Percentiles rank a stretch among this genome's conserved stretches.
phyloP scores from a whole-genome alignment of 1,140 invertebrate genomes.

The Trichogramma pretiosum region DNA sequence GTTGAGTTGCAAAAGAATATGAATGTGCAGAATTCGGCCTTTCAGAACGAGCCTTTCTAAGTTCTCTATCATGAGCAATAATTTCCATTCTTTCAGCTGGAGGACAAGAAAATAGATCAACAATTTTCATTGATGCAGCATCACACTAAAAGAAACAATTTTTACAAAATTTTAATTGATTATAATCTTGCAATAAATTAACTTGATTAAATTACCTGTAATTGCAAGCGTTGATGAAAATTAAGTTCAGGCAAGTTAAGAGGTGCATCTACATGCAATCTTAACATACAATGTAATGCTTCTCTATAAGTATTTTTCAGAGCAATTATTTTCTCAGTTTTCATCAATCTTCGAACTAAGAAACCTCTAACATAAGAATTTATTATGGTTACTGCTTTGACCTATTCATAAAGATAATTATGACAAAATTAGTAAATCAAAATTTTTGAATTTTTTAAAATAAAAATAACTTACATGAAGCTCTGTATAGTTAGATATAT shows the following conservation, averaged over 20 bases:
- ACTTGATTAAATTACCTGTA: slow-evolving; percentile 32
- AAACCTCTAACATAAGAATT: slow-evolving; percentile 71
- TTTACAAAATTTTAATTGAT: slow-evolving; percentile 1
- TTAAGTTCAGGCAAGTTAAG: slow-evolving; percentile 40
- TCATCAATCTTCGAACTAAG: slow-evolving; percentile 67
- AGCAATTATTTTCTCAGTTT: slow-evolving; percentile 67
- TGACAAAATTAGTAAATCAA: no score
- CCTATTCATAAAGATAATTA: slow-evolving; percentile 31
- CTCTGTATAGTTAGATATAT: slow-evolving; percentile 27
- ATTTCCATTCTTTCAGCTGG: slow-evolving; percentile 34
- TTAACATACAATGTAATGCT: slow-evolving; percentile 63
- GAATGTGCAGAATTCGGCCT: slow-evolving; percentile 39
- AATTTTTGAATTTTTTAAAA: no score
- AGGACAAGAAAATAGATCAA: slow-evolving; percentile 37
- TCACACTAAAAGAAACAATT: slow-evolving; percentile 31
- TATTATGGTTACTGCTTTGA: slow-evolving; percentile 56
- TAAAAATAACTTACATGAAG: slow-evolving; percentile 32
- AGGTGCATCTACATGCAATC: slow-evolving; percentile 58
- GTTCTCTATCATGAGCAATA: slow-evolving; percentile 39
- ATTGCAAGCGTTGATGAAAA: slow-evolving; percentile 39
- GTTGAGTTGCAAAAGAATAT: slow-evolving; percentile 43
- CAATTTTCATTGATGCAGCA: slow-evolving; percentile 41
- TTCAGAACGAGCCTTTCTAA: slow-evolving; percentile 34
- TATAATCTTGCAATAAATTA: slow-evolving; percentile 3
- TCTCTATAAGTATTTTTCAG: slow-evolving; percentile 75